These are phyloP conservation scores for Stegostoma tigrinum DNA, from an alignment of 2,113 vertebrate species.

Conservation along the genomic window DNA sequence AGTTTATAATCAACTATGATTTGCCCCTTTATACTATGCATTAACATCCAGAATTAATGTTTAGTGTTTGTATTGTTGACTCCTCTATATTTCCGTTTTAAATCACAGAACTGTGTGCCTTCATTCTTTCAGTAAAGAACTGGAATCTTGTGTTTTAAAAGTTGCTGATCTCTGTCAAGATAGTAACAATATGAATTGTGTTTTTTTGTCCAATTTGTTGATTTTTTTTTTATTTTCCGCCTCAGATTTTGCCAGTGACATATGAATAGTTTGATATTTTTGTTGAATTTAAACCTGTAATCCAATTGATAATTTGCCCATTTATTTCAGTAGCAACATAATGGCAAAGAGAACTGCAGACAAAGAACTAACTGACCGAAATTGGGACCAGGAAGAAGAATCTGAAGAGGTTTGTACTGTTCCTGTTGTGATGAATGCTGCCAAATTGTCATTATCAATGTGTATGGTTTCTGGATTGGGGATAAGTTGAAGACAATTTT, in stretches of 20 bases:
- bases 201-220: neutral
- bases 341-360: slow-evolving; percentile 96
- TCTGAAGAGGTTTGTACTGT: slow-evolving; percentile 72
- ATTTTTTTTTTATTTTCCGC: neutral
- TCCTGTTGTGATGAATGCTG: neutral
- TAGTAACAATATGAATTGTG: neutral
- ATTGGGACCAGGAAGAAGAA: slow-evolving; percentile 97
- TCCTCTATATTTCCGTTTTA: too few species aligned
- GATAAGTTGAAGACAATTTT: neutral
- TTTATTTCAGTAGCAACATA: slow-evolving; percentile 43
- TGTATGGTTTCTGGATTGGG: neutral
- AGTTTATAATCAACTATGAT: too few species aligned
- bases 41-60: too few species aligned
- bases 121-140: too few species aligned
- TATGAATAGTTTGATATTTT: neutral
- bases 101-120: too few species aligned
- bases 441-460: neutral
- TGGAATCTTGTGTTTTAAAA: too few species aligned
- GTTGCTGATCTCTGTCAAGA: too few species aligned
- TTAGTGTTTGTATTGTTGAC: too few species aligned
- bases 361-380: slow-evolving; percentile 89
- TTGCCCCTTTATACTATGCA: too few species aligned
- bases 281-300: neutral
- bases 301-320: too few species aligned
- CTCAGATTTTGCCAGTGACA: neutral